Evolutionary conservation across 2,888 invertebrate genomes (phyloP).

Genomic region (Leucophenga montana): DNA sequence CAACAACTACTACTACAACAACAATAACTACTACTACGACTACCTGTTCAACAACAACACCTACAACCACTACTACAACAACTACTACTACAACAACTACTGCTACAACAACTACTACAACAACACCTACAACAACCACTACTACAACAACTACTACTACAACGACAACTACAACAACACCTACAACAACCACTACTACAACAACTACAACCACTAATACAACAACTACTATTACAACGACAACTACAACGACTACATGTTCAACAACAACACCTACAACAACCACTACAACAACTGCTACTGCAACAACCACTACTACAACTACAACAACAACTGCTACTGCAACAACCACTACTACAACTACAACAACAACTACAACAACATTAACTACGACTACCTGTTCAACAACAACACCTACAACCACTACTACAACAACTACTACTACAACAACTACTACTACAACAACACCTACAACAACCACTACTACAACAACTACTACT

Average conservation of each 20-base stretch:
- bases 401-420: conserved; percentile 29
- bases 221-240: conserved; percentile 6
- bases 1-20: conserved; percentile 18
- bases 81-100: conserved; percentile 3
- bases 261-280: conserved; percentile 20
- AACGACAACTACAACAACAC: neutral
- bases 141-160: conserved; percentile 2
- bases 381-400: conserved; percentile 24
- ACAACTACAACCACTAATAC: conserved; percentile 30
- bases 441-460: conserved; percentile 8
- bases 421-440: conserved; percentile 20
- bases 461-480: neutral
- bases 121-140: conserved; percentile 22
- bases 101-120: neutral
- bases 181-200: conserved; percentile 3
- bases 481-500: conserved; percentile 23
- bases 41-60: too few relatives aligned
- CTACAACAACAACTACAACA: conserved; percentile 23
- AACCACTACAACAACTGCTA: conserved; percentile 21
- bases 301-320: conserved; percentile 21
- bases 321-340: conserved; percentile 17
- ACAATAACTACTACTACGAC: conserved; percentile 21
- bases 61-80: too few relatives aligned
- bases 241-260: neutral
- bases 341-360: conserved; percentile 21